Evolutionary conservation across 2,888 invertebrate genomes (phyloP), one percentile per base, ranked within the genome.

Genomic region (Eupithecia inturbata): DNA sequence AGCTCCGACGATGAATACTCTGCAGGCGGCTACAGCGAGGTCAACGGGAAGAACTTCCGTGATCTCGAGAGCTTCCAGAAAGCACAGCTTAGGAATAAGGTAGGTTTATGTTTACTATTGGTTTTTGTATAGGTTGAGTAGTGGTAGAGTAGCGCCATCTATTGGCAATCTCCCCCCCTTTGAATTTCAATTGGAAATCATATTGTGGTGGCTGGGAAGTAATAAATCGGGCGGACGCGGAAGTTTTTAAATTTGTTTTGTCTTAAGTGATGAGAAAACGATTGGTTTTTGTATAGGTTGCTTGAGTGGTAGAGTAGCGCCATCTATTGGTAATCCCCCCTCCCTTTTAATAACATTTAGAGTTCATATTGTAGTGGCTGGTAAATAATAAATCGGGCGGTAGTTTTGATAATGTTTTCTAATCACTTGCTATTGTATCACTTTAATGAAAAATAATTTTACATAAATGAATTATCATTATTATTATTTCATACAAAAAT

Each of bases 51-150:
- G 82, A 97, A 97, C 90, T 98, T 97, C 87, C 95, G 97, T 76
- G 97, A 98, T 89, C 95, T 98, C 81, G 98, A 98, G 91, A 98
- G 97, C 79, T 98, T 98, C 89, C 98, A 98, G 90, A 98, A 98
- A 89, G 97, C 98, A 19, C 98, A 98, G 87, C 95, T 98, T 49
- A 95, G 98, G 80, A 98, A 98, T 91, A 98, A 98, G 96, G 98
- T 98, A 26, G 9, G 14, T 49, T 36, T 22, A 6, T 14, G 10
- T n/a, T 19, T 16, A 12, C 36, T 31, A 33, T n/a, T 49, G n/a
- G 1, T n/a, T 45, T n/a, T 19, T 45, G 6, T n/a, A 6, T 45
- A 45, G 45, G 1, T n/a, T 45, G 9, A 7, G 19, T 41, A 41
- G 39, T 41, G 39, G 39, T 41, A 19, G 45, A 45, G 19, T 45